These are phyloP conservation scores for Rhaphigaster nebulosa DNA, from an alignment of 2,888 invertebrate genomes.

Conservation along the genomic window DNA sequence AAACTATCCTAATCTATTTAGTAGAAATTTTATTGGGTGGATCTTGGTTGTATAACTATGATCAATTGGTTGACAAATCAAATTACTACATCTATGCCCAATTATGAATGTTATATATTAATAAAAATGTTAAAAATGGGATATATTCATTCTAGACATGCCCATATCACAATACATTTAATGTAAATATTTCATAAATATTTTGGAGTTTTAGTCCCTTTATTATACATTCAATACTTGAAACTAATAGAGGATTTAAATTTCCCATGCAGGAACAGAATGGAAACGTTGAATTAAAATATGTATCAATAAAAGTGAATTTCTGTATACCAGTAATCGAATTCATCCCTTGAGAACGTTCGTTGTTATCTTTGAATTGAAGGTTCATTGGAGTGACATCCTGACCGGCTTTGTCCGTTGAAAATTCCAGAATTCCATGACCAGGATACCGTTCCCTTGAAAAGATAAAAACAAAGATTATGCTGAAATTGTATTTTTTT, in stretches of 20 bases:
- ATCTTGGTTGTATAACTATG: not conserved
- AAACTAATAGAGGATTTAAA: conserved; percentile 55
- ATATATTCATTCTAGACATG: conserved; percentile 28
- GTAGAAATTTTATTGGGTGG: not conserved
- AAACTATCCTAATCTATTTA: not conserved
- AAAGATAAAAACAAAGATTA: not conserved
- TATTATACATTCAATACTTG: conserved; percentile 16
- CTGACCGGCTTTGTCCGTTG: conserved; percentile 87
- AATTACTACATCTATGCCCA: not conserved
- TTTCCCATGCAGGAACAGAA: conserved; percentile 49
- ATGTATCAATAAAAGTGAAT: not conserved
- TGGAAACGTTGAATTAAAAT: conserved; percentile 2
- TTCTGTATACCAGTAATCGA: conserved; percentile 78
- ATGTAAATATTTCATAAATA: not conserved
- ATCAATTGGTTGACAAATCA: not conserved
- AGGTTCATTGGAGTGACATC: conserved; percentile 90
- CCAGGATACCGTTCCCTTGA: conserved; percentile 71
- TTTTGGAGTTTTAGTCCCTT: conserved; percentile 8
- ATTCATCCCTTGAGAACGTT: conserved; percentile 73
- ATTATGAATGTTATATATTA: not conserved
- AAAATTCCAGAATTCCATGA: conserved; percentile 85
- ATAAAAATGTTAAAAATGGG: not conserved
- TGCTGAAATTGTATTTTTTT: not conserved
- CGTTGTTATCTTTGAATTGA: conserved; percentile 79
- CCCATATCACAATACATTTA: conserved; percentile 49